These are phyloP conservation scores for Corythoichthys intestinalis DNA, from an alignment of 2,113 vertebrate genomes.

Conservation along the genomic window DNA sequence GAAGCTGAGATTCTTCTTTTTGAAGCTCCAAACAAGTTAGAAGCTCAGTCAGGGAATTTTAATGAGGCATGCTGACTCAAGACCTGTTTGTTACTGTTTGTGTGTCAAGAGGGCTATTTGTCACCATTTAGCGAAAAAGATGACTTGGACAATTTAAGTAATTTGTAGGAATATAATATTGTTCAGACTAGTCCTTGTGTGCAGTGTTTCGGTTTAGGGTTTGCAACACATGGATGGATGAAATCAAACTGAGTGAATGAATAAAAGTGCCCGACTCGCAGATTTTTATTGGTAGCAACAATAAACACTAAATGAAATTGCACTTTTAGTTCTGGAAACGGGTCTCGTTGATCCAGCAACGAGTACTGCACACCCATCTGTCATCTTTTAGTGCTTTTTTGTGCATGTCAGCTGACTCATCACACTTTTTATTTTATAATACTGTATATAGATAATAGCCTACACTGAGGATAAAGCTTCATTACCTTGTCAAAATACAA, in stretches of 20 bases:
- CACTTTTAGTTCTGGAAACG: conserved; percentile 13
- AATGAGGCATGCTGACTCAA: conserved; percentile 10
- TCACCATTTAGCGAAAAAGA: neutral
- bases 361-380: neutral
- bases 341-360: neutral
- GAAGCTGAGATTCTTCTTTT: conserved; percentile 11
- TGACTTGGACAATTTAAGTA: neutral
- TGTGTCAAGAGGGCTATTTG: neutral
- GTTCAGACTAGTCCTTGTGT: neutral
- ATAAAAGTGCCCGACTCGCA: neutral
- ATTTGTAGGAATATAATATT: neutral
- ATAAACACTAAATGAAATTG: conserved; percentile 10
- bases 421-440: neutral
- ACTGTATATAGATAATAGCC: neutral
- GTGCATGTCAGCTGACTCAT: neutral
- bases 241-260: neutral
- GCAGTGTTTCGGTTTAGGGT: neutral
- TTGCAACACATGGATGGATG: neutral
- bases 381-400: neutral
- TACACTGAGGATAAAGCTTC: neutral
- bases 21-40: neutral
- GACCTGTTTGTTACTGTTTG: neutral
- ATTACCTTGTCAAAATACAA: neutral
- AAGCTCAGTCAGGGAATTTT: conserved; percentile 12
- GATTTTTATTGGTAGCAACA: conserved; percentile 2